Base-by-base conservation (phyloP, 2,797 vertebrate species). In the Microtus agrestis region DNA sequence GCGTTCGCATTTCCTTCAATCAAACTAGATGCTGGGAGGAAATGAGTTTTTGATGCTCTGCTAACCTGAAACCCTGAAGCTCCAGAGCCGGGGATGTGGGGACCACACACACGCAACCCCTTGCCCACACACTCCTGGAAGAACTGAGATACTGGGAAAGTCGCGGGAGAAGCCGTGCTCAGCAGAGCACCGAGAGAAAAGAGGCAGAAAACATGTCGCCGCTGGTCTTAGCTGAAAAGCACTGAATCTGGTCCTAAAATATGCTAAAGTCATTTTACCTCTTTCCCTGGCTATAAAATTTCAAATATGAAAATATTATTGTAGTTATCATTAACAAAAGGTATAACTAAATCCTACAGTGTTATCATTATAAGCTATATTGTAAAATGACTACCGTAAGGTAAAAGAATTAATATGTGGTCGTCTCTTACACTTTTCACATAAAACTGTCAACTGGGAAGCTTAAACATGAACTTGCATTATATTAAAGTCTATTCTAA, bases 11-110 rank as follows among this genome's bases (percentile, higher is more conserved):
- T 95, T 84, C 14, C 71, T 86, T 92, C 78, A 91, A 56, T 86
- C 90, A 96, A 97, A 89, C 51, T 76, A 92, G 91, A 96, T 19
- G 8, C 69, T 71, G n/a, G 29, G 69, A 89, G 81, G 63, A 97
- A 97, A 97, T 92, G 63, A 95, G 5, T 90, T 91, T 91, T 37
- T 74, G 93, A 74, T 19, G n/a, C 48, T 91, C 88, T 48, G 29
- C 94, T 96, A 82, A 95, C 92, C 56, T 48, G 78, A 74, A 95
- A 76, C 37, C 27, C 76, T 89, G 81, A 96, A 65, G 77, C 37
- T 43, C 29, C 15, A 34, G 27, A 76, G 51, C 10, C 86, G 61
- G 37, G 54, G 51, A 76, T 0, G 0, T 59, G 3, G 19, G 37
- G 71, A 59, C 17, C 54, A 59, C 71, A 74, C 86, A 63, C 73